A percentile compares a stretch with the other conserved stretches of the same genome.
These are phyloP conservation scores for Meloidogyne floridensis DNA, from an alignment of 1,140 invertebrate genomes.

Conservation along the genomic window DNA sequence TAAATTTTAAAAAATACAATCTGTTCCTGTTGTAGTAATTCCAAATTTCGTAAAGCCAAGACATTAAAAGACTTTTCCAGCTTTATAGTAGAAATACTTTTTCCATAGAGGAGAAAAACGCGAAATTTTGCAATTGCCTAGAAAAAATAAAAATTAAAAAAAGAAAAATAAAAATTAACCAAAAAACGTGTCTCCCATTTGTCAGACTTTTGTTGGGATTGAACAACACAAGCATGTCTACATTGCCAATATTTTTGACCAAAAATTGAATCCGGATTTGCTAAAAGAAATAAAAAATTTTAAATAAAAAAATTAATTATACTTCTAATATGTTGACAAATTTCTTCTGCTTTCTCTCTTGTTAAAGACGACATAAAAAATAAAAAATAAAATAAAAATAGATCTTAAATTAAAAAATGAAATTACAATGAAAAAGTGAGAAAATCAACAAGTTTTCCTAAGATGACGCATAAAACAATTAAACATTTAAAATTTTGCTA, in stretches of 20 bases:
- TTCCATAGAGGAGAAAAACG: constrained; percentile 58
- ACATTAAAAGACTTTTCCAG: constrained; percentile 61
- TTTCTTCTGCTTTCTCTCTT: constrained; percentile 49
- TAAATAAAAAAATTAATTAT: constrained; percentile 21
- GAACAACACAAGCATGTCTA: constrained; percentile 46
- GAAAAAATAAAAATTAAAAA: neutral
- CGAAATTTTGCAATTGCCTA: constrained; percentile 61
- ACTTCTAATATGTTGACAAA: constrained; percentile 57
- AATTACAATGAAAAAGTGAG: no score
- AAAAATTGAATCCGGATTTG: constrained; percentile 55
- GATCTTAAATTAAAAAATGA: no score
- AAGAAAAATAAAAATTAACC: neutral
- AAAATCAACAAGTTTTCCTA: no score
- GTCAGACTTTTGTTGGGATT: constrained; percentile 54
- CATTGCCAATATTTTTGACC: constrained; percentile 64
- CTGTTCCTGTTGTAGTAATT: constrained; percentile 39
- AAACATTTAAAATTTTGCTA: no score
- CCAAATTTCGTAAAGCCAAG: constrained; percentile 49
- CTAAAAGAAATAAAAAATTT: constrained; percentile 42
- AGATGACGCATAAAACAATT: no score
- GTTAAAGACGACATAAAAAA: constrained; percentile 54
- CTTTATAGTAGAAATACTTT: constrained; percentile 52
- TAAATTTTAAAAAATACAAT: neutral
- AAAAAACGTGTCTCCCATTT: constrained; percentile 59
- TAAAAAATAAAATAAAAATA: constrained; percentile 2